phyloP scores from a whole-genome alignment of 2,797 vertebrate genomes.

The Sebastes diploproa region DNA sequence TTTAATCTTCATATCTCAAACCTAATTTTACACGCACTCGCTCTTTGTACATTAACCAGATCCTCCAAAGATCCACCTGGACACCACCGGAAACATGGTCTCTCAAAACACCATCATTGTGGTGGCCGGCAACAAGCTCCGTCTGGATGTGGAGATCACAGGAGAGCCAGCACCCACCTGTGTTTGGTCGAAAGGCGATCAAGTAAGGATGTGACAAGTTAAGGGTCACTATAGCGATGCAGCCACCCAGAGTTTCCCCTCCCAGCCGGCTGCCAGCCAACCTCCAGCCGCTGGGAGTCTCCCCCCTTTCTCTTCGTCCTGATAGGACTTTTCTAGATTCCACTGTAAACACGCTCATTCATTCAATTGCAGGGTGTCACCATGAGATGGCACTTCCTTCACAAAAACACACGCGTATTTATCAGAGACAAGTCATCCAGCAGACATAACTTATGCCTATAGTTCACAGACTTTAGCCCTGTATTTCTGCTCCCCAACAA shows the following conservation, averaged over 20 bases:
- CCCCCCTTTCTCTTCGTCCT: neutral
- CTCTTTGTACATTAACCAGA: conserved; percentile 72
- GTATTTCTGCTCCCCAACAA: neutral
- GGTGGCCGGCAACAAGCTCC: conserved; percentile 93
- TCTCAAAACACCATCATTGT: conserved; percentile 91
- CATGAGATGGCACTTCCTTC: no score
- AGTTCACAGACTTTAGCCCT: no score
- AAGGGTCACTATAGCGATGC: neutral
- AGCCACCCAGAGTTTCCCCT: neutral
- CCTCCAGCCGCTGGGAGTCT: neutral
- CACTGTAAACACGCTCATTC: neutral
- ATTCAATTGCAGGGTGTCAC: no score
- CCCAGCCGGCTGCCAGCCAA: neutral
- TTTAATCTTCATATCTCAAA: neutral
- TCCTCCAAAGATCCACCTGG: conserved; percentile 93
- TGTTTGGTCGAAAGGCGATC: conserved; percentile 84
- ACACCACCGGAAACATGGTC: conserved; percentile 87
- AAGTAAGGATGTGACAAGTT: conserved; percentile 63
- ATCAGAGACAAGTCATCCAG: no score
- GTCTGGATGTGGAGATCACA: conserved; percentile 90
- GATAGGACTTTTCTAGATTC: neutral
- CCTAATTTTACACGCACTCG: neutral
- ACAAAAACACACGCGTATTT: no score
- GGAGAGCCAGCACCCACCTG: conserved; percentile 89
- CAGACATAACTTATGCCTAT: no score